phyloP scores from a whole-genome alignment of 2,888 invertebrate species.

The Melinaea marsaeus region DNA sequence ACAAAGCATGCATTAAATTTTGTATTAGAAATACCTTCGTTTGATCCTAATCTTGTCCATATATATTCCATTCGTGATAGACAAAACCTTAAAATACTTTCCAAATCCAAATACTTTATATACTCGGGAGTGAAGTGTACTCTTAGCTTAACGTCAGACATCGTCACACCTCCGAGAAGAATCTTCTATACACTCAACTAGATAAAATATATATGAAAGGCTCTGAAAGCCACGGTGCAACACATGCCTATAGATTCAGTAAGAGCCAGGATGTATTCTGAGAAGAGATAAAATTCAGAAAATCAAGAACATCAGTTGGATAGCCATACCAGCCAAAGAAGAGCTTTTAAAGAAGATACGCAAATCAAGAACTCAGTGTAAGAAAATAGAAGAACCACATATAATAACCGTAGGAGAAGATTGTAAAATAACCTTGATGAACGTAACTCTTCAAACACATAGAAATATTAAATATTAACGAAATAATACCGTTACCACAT shows the following conservation, averaged over 20 bases:
- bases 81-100: too few relatives aligned
- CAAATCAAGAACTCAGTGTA: neutral
- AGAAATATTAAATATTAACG: neutral
- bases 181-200: too few relatives aligned
- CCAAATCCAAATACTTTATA: too few relatives aligned
- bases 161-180: too few relatives aligned
- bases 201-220: too few relatives aligned
- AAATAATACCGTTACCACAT: neutral
- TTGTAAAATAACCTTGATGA: neutral
- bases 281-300: neutral
- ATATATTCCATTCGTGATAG: too few relatives aligned
- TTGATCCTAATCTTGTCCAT: too few relatives aligned
- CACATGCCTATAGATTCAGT: neutral
- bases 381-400: neutral
- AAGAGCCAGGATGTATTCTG: neutral
- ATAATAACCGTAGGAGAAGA: neutral
- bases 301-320: neutral
- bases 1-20: too few relatives aligned
- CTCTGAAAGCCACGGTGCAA: conserved; percentile 1
- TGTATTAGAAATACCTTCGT: too few relatives aligned
- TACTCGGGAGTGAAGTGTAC: too few relatives aligned
- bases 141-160: too few relatives aligned
- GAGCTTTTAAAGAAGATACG: neutral
- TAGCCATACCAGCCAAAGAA: neutral
- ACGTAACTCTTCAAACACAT: neutral